Conservation (phyloP, 2,113 vertebrate species). For the Psilopogon haemacephalus region DNA sequence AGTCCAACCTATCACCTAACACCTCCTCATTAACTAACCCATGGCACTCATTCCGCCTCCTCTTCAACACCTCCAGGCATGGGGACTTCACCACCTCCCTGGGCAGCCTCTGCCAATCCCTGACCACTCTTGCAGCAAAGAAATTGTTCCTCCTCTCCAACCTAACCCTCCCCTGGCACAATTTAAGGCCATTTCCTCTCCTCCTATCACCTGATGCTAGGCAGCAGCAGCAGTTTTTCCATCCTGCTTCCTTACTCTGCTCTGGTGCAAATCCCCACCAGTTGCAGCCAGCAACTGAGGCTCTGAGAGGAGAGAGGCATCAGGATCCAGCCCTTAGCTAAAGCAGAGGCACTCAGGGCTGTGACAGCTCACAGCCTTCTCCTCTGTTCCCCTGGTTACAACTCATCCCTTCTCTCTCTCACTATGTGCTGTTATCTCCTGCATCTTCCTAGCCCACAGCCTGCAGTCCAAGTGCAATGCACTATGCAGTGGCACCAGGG, state of each 20-base stretch:
- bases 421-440: background rate
- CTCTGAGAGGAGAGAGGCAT: background rate
- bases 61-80: no score
- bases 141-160: no score
- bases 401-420: background rate
- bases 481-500: background rate
- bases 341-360: background rate
- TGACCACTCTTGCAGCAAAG: no score
- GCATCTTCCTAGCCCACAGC: background rate
- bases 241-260: background rate
- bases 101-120: no score
- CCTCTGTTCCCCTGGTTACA: background rate
- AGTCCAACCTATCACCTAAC: no score
- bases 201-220: no score
- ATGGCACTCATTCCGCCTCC: no score
- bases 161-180: no score
- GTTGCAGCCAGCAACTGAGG: rapidly evolving
- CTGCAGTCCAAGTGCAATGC: background rate
- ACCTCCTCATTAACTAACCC: no score
- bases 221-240: background rate
- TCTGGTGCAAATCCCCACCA: background rate
- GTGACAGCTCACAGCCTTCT: background rate
- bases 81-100: no score
- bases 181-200: no score
- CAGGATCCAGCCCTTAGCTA: background rate